A percentile compares a stretch with the other conserved stretches of the same genome.
Conservation (phyloP, 2,888 invertebrate genomes). For the Arenicola marina region DNA sequence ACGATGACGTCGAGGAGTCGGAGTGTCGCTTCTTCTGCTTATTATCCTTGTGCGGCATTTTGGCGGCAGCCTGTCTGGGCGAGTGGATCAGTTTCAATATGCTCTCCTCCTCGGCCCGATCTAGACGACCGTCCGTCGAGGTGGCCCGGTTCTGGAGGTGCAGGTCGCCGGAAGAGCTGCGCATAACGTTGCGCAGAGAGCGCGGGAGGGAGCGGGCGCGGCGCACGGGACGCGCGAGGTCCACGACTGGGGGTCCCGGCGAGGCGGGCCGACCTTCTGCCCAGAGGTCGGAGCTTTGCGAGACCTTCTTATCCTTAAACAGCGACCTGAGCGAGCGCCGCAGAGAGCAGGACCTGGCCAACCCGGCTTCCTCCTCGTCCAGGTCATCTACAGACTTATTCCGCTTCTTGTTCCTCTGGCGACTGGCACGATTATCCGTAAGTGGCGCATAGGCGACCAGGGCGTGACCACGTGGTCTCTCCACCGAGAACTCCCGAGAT, state of each 20-base stretch:
- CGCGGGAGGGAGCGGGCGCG: conserved; percentile 27
- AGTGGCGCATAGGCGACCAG: conserved; percentile 6
- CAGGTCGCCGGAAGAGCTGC: background rate
- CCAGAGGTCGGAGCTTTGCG: conserved; percentile 22
- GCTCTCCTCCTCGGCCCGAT: conserved; percentile 12
- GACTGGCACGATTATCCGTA: background rate
- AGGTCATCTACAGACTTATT: background rate
- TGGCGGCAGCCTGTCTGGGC: background rate
- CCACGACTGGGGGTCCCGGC: conserved; percentile 26
- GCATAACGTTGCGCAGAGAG: conserved; percentile 19
- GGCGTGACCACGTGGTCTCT: conserved; percentile 13
- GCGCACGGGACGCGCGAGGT: conserved; percentile 9
- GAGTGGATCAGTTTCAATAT: background rate
- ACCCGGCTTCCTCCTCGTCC: conserved; percentile 4
- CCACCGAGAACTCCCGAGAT: conserved; percentile 15
- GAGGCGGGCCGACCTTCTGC: conserved; percentile 17
- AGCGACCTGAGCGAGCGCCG: conserved; percentile 27
- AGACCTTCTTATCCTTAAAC: conserved; percentile 16
- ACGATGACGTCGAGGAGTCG: background rate
- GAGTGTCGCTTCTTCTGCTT: background rate
- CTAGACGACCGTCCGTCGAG: conserved; percentile 24
- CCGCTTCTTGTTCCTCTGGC: background rate
- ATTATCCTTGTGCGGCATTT: background rate
- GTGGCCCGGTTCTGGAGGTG: conserved; percentile 12
- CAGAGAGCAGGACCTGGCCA: conserved; percentile 20